phyloP scores from a whole-genome alignment of 2,113 vertebrate genomes.

The Saccopteryx bilineata region DNA sequence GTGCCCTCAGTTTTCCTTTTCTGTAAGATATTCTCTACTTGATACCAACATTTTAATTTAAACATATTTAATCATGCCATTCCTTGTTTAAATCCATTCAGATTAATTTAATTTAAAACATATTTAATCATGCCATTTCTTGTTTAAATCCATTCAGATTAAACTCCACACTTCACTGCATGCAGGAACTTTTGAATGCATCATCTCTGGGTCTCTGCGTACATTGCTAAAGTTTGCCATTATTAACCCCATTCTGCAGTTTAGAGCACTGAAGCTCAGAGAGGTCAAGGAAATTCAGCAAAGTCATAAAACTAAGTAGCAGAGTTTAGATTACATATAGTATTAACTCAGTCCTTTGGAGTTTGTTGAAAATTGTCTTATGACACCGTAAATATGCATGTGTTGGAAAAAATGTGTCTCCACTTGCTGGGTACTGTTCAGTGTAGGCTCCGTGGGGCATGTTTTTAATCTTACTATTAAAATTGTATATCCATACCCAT shows the following conservation, averaged over 20 bases:
- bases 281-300: background rate
- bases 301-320: background rate
- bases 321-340: background rate
- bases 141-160: background rate
- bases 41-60: conserved; percentile 1
- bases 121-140: too few relatives aligned
- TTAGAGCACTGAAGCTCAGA: too few relatives aligned
- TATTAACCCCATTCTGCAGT: too few relatives aligned
- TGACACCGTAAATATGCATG: background rate
- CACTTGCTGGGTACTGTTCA: background rate
- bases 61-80: background rate
- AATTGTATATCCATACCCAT: background rate
- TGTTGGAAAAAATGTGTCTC: background rate
- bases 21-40: background rate
- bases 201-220: background rate
- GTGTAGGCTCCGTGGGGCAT: background rate
- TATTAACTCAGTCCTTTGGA: background rate
- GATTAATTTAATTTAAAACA: too few relatives aligned
- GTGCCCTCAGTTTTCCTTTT: background rate
- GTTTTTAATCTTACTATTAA: background rate
- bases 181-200: background rate
- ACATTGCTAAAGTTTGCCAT: background rate
- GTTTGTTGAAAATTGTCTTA: background rate
- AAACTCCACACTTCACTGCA: background rate
- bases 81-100: too few relatives aligned